Conservation (phyloP, 2,888 invertebrate species). For the Tiphia femorata region DNA sequence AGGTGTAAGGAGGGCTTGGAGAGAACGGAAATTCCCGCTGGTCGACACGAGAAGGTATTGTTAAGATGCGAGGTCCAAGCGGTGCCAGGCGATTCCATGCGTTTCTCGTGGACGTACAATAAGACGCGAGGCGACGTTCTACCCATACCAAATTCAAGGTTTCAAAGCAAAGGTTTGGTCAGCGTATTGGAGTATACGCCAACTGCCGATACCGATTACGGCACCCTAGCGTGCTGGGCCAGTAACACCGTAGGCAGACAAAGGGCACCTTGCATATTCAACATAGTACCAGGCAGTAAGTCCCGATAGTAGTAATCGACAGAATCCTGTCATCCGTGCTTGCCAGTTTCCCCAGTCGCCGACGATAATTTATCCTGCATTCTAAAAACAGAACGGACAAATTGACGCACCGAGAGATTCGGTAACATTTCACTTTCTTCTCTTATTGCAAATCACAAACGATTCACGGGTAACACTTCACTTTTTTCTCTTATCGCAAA, state of each 20-base stretch:
- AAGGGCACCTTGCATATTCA: constrained; percentile 83
- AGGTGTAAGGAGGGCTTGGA: constrained; percentile 82
- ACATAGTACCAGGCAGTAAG: constrained; percentile 85
- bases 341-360: too few relatives aligned
- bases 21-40: constrained; percentile 79
- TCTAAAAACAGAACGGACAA: too few relatives aligned
- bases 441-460: too few relatives aligned
- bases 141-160: constrained; percentile 77
- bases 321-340: too few relatives aligned
- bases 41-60: constrained; percentile 80
- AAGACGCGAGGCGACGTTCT: constrained; percentile 80
- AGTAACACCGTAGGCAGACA: constrained; percentile 87
- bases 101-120: constrained; percentile 90
- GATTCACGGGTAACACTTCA: too few relatives aligned
- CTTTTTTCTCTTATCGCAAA: too few relatives aligned
- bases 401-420: too few relatives aligned
- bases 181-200: constrained; percentile 74
- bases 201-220: constrained; percentile 76
- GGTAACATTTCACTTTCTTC: too few relatives aligned
- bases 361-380: too few relatives aligned
- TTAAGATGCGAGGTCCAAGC: constrained; percentile 88
- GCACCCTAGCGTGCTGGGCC: constrained; percentile 90
- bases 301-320: too few relatives aligned
- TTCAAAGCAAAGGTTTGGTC: constrained; percentile 70
- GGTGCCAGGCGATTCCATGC: constrained; percentile 77